phyloP scores from a whole-genome alignment of 2,113 vertebrate species.

The Protobothrops flavoviridis region DNA sequence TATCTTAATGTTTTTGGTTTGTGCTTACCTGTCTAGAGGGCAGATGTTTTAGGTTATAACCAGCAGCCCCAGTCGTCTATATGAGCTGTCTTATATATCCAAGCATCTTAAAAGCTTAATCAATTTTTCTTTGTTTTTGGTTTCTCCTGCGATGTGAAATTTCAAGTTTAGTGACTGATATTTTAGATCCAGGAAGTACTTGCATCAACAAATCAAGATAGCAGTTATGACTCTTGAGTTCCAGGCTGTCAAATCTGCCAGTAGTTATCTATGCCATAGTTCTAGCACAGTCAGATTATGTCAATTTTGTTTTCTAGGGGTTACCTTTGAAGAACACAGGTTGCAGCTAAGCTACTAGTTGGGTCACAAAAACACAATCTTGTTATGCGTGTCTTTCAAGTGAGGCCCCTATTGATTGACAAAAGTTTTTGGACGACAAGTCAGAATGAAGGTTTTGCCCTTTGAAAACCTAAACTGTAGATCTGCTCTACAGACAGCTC shows the following conservation, averaged over 20 bases:
- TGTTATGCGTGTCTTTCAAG: neutral
- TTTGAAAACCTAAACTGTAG: neutral
- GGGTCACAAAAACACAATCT: neutral
- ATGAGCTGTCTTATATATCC: neutral
- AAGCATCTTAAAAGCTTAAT: neutral
- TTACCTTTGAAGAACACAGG: neutral
- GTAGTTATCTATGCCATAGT: neutral
- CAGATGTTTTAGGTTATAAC: neutral
- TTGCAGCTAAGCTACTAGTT: neutral
- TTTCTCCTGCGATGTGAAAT: neutral
- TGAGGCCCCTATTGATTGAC: neutral
- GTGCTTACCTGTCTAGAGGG: neutral
- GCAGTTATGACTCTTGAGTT: neutral
- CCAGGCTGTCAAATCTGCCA: neutral
- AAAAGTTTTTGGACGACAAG: neutral
- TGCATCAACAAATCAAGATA: neutral
- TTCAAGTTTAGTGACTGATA: too few relatives aligned
- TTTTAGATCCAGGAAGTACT: neutral
- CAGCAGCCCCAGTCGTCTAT: too few relatives aligned
- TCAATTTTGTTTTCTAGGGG: neutral
- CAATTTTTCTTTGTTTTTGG: neutral
- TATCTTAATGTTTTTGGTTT: neutral
- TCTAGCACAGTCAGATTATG: neutral
- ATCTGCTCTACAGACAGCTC: neutral
- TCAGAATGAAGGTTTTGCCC: neutral